These are phyloP conservation scores for Tenthredo livida DNA, from an alignment of 2,888 invertebrate genomes.

Conservation along the genomic window DNA sequence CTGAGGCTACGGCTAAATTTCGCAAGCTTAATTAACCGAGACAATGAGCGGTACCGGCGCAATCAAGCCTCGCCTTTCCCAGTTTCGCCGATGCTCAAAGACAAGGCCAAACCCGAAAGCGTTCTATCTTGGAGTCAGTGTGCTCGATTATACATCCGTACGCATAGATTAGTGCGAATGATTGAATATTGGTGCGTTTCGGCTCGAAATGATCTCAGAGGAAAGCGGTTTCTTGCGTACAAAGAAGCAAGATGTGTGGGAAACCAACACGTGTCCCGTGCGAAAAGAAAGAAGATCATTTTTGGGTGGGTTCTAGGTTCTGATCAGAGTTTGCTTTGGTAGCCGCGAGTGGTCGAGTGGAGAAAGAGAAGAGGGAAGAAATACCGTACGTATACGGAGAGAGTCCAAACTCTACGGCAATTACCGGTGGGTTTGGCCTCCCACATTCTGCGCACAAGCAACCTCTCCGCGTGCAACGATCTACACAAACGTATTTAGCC, in stretches of 20 bases:
- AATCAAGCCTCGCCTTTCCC: constrained; percentile 48
- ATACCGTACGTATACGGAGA: constrained; percentile 48
- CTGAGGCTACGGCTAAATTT: constrained; percentile 66
- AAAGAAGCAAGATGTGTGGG: neutral
- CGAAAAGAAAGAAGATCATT: constrained; percentile 28
- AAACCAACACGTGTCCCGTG: neutral
- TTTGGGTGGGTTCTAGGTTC: constrained; percentile 28
- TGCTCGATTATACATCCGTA: neutral
- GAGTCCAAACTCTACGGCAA: constrained; percentile 65
- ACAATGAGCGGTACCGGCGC: constrained; percentile 62
- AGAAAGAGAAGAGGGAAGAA: constrained; percentile 51
- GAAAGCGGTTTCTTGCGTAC: neutral
- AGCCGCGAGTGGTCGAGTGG: constrained; percentile 53
- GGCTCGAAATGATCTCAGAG: neutral
- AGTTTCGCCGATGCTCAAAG: neutral
- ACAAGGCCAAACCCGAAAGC: constrained; percentile 15
- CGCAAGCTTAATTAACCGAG: constrained; percentile 74
- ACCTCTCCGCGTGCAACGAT: constrained; percentile 54
- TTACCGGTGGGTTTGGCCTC: constrained; percentile 65
- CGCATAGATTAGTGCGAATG: neutral
- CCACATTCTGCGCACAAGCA: constrained; percentile 59
- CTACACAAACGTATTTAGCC: constrained; percentile 60
- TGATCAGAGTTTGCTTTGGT: constrained; percentile 57
- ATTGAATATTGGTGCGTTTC: neutral
- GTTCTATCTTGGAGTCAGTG: neutral